A percentile compares a stretch with the other conserved stretches of the same genome.
Conservation (phyloP, 2,888 invertebrate species). For the Tetragonula carbonaria region DNA sequence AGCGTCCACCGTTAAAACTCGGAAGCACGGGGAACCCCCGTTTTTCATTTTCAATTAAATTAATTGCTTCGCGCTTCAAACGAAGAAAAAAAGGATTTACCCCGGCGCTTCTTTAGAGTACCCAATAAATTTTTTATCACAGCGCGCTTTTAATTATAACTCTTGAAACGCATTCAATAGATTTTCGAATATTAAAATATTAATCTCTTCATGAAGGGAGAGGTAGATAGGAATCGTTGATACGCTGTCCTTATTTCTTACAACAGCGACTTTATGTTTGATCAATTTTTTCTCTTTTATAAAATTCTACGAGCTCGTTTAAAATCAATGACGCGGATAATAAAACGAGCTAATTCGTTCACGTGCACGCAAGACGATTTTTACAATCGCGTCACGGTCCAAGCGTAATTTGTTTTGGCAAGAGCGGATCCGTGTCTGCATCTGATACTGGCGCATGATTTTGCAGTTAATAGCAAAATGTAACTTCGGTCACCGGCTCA, state of each 20-base stretch:
- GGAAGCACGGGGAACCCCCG: not conserved
- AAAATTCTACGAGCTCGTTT: not conserved
- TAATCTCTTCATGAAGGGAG: no score
- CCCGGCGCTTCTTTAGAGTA: not conserved
- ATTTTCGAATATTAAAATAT: not conserved
- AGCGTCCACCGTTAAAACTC: not conserved
- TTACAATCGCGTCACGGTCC: not conserved
- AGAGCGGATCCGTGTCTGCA: conserved; percentile 21
- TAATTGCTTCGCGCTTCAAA: not conserved
- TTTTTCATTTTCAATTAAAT: not conserved
- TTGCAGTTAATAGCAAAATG: conserved; percentile 32
- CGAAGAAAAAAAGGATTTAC: not conserved
- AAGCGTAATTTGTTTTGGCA: conserved; percentile 26
- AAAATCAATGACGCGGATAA: not conserved
- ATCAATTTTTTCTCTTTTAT: not conserved
- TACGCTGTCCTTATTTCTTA: no score
- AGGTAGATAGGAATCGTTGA: not conserved
- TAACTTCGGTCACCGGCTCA: not conserved
- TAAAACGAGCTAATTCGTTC: not conserved
- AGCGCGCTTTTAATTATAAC: not conserved
- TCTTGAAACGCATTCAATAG: not conserved
- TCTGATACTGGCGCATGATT: conserved; percentile 30
- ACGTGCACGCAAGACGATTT: not conserved
- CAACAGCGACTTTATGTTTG: not conserved
- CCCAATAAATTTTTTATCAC: conserved; percentile 5